Evolutionary conservation across 2,888 invertebrate genomes (phyloP), one percentile per base, ranked within the genome.

Genomic region (Stenurella melanura): DNA sequence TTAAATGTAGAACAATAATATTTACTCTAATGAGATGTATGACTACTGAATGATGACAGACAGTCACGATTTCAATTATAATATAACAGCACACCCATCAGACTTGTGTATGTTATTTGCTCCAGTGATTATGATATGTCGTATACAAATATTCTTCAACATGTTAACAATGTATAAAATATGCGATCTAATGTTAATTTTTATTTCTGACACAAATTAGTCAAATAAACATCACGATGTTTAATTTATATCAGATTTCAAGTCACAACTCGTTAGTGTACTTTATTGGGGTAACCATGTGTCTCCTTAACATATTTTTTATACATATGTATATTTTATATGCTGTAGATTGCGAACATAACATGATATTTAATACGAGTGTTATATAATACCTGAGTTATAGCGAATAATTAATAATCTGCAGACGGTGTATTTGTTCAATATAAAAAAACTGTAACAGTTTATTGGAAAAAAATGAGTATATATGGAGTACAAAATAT

Each of bases 21-120:
- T 69, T 69, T 69, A 61, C 60, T 64, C 21, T 17, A 70, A 70
- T 10, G 70, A 70, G 38, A 17, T 19, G 60, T 42, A 9, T n/a
- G 34, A 70, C 70, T 70, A 70, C 70, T 56, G 61, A 42, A 60
- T 38, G 70, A 60, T 70, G 70, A 60, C 70, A 70, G 17, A 57
- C 6, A 69, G 70, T 80, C 78, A 80, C 80, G 80, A 80, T 79
- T 79, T 78, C 80, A 80, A 80, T 79, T 79, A 80, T 63, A 54
- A 17, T 77, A 80, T 61, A 50, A n/a, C 58, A 64, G 50, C 66
- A 57, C 73, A 56, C 72, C 72, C 72, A 73, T 73, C 69, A 69
- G n/a, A 57, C 26, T 64, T 64, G 30, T 30, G 50, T 18, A 63
- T 42, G 72, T 50, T 73, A 50, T 73, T 57, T 66, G 61, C 54